Evolutionary conservation across 1,140 invertebrate species (phyloP).

Genomic region (Achatina immaculata): DNA sequence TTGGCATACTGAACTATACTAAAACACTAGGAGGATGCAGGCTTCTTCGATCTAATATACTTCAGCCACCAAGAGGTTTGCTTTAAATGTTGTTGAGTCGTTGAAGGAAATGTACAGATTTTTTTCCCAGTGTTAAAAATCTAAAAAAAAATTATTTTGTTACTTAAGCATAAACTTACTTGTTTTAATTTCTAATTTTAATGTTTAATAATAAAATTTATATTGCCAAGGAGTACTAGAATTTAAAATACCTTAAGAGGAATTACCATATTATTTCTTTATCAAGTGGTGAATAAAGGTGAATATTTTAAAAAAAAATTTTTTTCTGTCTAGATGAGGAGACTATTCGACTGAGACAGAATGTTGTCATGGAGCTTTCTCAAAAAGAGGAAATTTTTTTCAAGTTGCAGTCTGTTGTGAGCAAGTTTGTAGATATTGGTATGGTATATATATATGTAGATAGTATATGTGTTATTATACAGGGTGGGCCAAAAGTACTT

Average conservation of each 20-base stretch:
- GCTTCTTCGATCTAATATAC: conserved; percentile 82
- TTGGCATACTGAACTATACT: conserved; percentile 84
- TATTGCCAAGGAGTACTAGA: no score
- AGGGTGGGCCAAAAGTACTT: background rate
- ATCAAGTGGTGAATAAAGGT: no score
- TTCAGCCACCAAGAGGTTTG: conserved; percentile 79
- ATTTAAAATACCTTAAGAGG: no score
- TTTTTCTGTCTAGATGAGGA: conserved; percentile 72
- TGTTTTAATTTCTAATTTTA: no score
- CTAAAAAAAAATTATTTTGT: no score
- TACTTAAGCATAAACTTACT: no score
- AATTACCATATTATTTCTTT: no score
- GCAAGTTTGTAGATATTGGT: conserved; percentile 75
- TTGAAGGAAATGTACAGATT: no score
- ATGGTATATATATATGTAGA: background rate
- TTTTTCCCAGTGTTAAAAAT: no score
- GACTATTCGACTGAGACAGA: conserved; percentile 79
- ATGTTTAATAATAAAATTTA: no score
- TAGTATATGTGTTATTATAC: background rate
- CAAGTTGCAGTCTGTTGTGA: conserved; percentile 72
- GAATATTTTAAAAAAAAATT: no score
- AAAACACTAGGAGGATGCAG: conserved; percentile 83
- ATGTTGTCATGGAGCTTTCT: conserved; percentile 83
- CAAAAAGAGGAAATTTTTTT: conserved; percentile 75
- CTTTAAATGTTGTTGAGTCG: no score